phyloP scores from a whole-genome alignment of 2,113 vertebrate species.

The Ciconia maguari region DNA sequence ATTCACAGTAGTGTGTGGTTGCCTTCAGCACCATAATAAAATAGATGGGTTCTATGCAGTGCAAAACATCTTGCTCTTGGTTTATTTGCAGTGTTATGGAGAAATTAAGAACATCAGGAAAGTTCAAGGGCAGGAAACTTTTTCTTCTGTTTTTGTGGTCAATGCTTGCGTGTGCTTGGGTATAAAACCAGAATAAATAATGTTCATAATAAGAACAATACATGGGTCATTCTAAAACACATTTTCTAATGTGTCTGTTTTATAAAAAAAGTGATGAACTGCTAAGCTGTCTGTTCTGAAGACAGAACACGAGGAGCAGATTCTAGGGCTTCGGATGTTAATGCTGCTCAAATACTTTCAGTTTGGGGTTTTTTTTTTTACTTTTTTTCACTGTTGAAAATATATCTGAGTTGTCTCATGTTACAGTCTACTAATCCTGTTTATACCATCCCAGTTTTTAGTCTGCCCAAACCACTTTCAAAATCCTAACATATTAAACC shows the following conservation, averaged over 20 bases:
- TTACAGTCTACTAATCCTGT: not conserved
- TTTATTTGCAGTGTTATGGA: not conserved
- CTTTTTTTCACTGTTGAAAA: not conserved
- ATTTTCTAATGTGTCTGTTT: not conserved
- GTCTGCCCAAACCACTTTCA: not conserved
- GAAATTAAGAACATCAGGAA: not conserved
- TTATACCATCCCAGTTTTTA: not conserved
- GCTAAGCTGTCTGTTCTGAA: not conserved
- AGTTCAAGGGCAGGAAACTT: not conserved
- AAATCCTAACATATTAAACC: not conserved
- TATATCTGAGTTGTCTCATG: not conserved
- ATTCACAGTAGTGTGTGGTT: not conserved
- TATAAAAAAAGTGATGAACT: not conserved
- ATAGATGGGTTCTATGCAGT: not conserved
- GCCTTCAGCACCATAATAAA: not conserved
- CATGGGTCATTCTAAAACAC: not conserved
- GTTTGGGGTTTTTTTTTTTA: not conserved
- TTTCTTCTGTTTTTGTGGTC: not conserved
- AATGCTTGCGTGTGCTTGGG: not conserved
- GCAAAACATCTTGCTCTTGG: not conserved
- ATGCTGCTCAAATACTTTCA: not conserved
- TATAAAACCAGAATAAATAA: not conserved
- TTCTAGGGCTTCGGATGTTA: not conserved
- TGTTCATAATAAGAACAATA: not conserved
- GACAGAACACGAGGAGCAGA: not conserved